Base-by-base conservation (phyloP, 2,888 invertebrate genomes). In the Torymus aiolomorphi region DNA sequence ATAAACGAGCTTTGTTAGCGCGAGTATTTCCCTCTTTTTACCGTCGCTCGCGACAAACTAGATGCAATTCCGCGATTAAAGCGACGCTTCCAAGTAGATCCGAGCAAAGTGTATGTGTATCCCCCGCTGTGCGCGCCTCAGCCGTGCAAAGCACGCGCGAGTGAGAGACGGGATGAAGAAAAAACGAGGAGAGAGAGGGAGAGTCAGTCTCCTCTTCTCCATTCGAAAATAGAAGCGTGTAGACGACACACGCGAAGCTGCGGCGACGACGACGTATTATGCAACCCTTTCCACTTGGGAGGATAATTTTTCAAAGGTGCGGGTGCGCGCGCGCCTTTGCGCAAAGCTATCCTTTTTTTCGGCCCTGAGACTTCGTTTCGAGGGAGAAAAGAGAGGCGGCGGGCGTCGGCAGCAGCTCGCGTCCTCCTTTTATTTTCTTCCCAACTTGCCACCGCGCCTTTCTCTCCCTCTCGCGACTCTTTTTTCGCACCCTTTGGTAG, bases 271-370 rank as follows among this genome's bases (percentile, higher is more conserved):
- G 57, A 24, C 20, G 84, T 83, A 87, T 87, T 87, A 87, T 86
- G 86, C 87, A 86, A 85, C 82, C 66, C 74, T 86, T 89, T 89
- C 86, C 88, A 86, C 88, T 86, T 83, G 87, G 84, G 80, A 82
- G 86, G 83, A 88, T 88, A 88, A 89, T 89, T 88, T 88, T 87
- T 89, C 89, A 89, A 89, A 88, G 88, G 83, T 82, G n/a, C n/a
- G 31, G 31, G 31, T 24, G 24, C 24, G 24, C 31, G 31, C 42
- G 8, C 42, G 42, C 42, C 42, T 42, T 42, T 42, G 42, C 42
- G 42, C 42, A 8, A 42, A 42, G 42, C 42, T 42, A 42, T 42
- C 42, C 71, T 62, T 70, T 57, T 69, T 49, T 52, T 62, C 42
- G 8, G 42, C 42, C 42, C 42, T 42, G 42, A 42, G 42, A 42